Evolutionary conservation across 2,113 vertebrate species (phyloP).

Genomic region (Hiodon alosoides): DNA sequence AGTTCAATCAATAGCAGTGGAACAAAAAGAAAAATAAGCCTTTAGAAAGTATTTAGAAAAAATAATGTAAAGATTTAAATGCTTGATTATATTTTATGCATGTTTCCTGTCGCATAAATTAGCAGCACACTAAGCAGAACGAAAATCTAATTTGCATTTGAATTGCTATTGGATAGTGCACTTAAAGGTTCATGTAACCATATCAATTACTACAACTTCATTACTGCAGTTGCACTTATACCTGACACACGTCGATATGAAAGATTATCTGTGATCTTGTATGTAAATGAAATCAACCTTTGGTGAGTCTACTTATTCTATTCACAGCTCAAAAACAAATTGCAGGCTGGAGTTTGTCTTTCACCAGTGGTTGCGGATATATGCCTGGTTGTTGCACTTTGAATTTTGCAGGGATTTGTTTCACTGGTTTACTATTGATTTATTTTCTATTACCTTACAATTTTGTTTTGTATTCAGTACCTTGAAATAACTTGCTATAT

Average conservation of each 20-base stretch:
- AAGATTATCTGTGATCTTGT: slow-evolving; percentile 55
- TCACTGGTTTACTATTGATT: neutral
- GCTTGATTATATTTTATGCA: slow-evolving; percentile 3
- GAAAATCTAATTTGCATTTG: slow-evolving; percentile 44
- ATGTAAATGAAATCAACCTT: slow-evolving; percentile 60
- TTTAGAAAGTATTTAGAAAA: too few species aligned
- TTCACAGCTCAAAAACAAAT: slow-evolving; percentile 57
- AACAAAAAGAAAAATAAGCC: too few species aligned
- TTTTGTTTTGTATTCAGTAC: neutral
- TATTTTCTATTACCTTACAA: neutral
- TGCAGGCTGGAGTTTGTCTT: slow-evolving; percentile 29
- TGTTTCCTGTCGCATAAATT: slow-evolving; percentile 35
- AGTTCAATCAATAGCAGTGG: too few species aligned
- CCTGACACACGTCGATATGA: slow-evolving; percentile 54
- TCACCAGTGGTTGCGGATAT: slow-evolving; percentile 31
- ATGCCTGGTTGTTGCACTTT: neutral
- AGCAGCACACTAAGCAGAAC: slow-evolving; percentile 24
- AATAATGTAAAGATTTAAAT: neutral
- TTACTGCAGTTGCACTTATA: slow-evolving; percentile 56
- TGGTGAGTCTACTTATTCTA: slow-evolving; percentile 33
- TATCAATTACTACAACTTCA: slow-evolving; percentile 62
- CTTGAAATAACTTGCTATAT: neutral
- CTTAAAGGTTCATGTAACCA: slow-evolving; percentile 46
- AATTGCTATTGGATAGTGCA: slow-evolving; percentile 43
- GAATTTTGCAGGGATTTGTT: neutral